Conservation (phyloP, 2,797 vertebrate genomes). For the Sus cebifrons region DNA sequence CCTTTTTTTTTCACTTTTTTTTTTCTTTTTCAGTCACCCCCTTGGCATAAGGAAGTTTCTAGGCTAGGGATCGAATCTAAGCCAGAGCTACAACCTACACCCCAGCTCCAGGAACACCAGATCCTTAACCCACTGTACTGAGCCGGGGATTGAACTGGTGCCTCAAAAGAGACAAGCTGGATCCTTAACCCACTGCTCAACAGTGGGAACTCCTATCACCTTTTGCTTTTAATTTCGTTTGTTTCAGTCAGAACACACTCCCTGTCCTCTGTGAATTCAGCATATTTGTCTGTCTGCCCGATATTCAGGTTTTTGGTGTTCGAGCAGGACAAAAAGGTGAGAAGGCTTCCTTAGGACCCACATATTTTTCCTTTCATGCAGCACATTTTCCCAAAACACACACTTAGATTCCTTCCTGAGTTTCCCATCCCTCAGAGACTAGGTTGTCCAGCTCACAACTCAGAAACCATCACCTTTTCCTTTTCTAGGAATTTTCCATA, state of each 20-base stretch:
- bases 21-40: too few relatives aligned
- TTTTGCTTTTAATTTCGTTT: not conserved
- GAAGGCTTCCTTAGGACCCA: not conserved
- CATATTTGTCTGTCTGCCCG: not conserved
- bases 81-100: too few relatives aligned
- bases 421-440: not conserved
- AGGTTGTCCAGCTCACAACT: not conserved
- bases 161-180: too few relatives aligned
- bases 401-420: not conserved
- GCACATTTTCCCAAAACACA: not conserved
- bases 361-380: slow-evolving; percentile 12
- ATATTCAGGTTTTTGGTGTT: not conserved
- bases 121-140: too few relatives aligned
- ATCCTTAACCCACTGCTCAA: too few relatives aligned
- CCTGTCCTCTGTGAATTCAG: slow-evolving; percentile 6
- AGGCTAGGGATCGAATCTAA: too few relatives aligned
- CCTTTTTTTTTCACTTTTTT: not conserved
- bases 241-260: not conserved
- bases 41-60: too few relatives aligned
- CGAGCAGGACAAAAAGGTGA: not conserved
- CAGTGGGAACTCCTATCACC: too few relatives aligned
- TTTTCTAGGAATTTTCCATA: not conserved
- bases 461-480: not conserved
- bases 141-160: too few relatives aligned
- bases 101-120: too few relatives aligned